These are phyloP conservation scores for Seladonia tumulorum DNA, from an alignment of 2,888 invertebrate species.

Conservation along the genomic window DNA sequence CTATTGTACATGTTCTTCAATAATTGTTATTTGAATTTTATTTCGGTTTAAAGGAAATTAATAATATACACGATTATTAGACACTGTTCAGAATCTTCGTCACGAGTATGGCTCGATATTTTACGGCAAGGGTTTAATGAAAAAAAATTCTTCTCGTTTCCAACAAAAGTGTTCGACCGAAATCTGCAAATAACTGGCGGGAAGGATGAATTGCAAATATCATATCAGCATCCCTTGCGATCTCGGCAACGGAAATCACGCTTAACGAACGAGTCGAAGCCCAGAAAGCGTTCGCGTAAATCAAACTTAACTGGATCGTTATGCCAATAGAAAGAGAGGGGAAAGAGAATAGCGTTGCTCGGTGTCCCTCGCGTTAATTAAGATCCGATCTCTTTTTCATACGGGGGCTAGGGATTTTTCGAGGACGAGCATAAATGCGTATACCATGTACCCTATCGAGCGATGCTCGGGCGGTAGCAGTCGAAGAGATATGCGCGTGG, in stretches of 20 bases:
- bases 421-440: not conserved
- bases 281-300: constrained; percentile 54
- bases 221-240: not conserved
- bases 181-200: not conserved
- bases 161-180: not conserved
- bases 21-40: too few species aligned
- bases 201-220: not conserved
- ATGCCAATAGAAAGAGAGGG: constrained; percentile 16
- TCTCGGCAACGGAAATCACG: constrained; percentile 16
- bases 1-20: too few species aligned
- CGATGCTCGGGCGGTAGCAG: constrained; percentile 2
- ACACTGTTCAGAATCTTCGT: too few species aligned
- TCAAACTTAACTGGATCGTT: constrained; percentile 66
- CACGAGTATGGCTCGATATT: too few species aligned
- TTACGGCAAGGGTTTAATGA: too few species aligned
- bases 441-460: not conserved
- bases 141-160: not conserved
- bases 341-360: constrained; percentile 19
- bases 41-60: too few species aligned
- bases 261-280: constrained; percentile 48
- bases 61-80: too few species aligned
- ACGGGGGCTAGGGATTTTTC: constrained; percentile 26
- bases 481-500: constrained; percentile 21
- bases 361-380: constrained; percentile 58
- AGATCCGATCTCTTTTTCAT: constrained; percentile 53